Evolutionary conservation across 2,113 vertebrate species (phyloP), one percentile per base, ranked within the genome.

Genomic region (Petaurus breviceps): DNA sequence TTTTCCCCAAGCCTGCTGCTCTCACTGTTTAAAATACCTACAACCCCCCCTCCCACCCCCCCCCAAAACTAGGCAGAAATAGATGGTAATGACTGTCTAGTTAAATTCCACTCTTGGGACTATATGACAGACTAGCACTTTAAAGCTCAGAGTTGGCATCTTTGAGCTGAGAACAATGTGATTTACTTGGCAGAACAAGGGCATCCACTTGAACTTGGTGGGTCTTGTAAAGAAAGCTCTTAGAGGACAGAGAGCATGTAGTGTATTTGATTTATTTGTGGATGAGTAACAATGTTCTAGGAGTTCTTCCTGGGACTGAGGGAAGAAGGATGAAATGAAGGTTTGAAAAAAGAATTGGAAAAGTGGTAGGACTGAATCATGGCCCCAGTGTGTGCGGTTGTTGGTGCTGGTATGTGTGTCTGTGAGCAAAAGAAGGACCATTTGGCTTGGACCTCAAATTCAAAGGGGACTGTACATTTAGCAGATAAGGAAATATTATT

Each of bases 341-440:
- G 54, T 50, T 91, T 55, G 31, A 95, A 94, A 94, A 92, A 92
- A 57, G 31, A 26, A 90, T 93, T 51, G 92, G 55, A 43, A 57
- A 96, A 90, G 49, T 68, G n/a, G 31, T 77, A 22, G 89, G 47
- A 26, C 9, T 37, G 61, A 68, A 37, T 68, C 61, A 68, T 31
- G 12, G 31, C 5, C 12, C 31, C 12, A 68, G 61, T 3, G 61
- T 16, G 3, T 37, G 11, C 37, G 61, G 61, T 68, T 68, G 16
- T 68, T 68, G 61, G 2, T 68, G 31, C 12, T 68, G 31, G 31
- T 68, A 68, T 37, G 12, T 37, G 55, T 61, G 9, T 12, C 61
- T 37, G 16, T 37, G 31, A 16, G 61, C 4, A 68, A 68, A 68
- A 37, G 12, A 3, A 68, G 31, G 3, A 68, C 31, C 61, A 68